phyloP scores from a whole-genome alignment of 92 coral and sea anemone species.

The Blastomussa wellsi region DNA sequence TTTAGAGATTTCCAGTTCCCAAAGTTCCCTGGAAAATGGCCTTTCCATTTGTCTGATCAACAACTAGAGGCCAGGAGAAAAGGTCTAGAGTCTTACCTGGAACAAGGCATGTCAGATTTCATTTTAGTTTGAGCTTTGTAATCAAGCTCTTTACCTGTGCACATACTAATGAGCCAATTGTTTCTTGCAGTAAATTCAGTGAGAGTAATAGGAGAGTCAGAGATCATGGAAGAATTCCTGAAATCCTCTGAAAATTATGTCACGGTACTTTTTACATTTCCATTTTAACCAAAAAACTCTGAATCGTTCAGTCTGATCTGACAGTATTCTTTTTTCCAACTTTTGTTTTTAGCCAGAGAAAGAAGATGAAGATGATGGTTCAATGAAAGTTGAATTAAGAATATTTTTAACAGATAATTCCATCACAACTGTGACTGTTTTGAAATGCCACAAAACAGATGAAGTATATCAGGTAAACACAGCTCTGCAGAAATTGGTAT shows the following conservation, averaged over 20 bases:
- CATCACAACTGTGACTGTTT: constrained; percentile 69
- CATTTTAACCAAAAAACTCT: not conserved
- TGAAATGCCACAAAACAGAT: constrained; percentile 77
- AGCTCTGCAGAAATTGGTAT: not conserved
- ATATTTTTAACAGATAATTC: constrained; percentile 86
- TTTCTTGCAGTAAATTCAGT: constrained; percentile 77
- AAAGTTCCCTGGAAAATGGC: constrained; percentile 99
- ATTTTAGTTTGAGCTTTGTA: not conserved
- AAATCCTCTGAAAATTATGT: constrained; percentile 34
- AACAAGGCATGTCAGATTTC: constrained; percentile 68
- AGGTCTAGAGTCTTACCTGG: constrained; percentile 80
- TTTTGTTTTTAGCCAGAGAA: constrained; percentile 26
- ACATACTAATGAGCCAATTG: too few relatives aligned
- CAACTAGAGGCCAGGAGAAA: constrained; percentile 87
- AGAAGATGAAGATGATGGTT: constrained; percentile 70
- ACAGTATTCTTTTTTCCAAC: not conserved
- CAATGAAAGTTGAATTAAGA: constrained; percentile 84
- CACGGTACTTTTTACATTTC: not conserved
- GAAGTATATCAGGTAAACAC: constrained; percentile 81
- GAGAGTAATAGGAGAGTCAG: constrained; percentile 87
- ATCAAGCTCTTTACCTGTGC: too few relatives aligned
- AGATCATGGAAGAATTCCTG: constrained; percentile 81
- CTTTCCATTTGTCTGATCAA: constrained; percentile 89
- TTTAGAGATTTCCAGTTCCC: constrained; percentile 97
- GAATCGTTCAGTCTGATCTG: not conserved